Conservation (phyloP, 1,140 invertebrate species). For the Tetramorium alpestre region DNA sequence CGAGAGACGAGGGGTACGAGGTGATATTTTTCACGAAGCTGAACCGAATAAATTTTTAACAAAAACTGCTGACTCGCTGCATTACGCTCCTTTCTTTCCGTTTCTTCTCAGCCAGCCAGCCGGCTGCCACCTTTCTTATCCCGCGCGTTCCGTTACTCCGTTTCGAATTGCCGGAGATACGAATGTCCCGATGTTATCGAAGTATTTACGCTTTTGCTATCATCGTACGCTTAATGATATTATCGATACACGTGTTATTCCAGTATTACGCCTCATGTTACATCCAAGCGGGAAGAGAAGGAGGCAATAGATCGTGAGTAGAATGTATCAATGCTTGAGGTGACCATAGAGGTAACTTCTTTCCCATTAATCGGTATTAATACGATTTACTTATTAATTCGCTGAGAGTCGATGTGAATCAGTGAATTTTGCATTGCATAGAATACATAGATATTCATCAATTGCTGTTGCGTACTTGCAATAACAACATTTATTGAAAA, state of each 20-base stretch:
- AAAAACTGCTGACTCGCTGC: slow-evolving; percentile 76
- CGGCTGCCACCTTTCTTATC: slow-evolving; percentile 51
- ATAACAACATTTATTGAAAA: not conserved
- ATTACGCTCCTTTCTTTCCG: slow-evolving; percentile 61
- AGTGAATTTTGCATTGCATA: not conserved
- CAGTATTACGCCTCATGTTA: slow-evolving; percentile 18
- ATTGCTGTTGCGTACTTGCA: not conserved
- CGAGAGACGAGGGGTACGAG: slow-evolving; percentile 61
- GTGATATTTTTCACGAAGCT: slow-evolving; percentile 74
- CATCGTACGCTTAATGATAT: not conserved
- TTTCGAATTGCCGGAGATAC: not conserved
- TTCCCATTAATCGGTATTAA: not conserved
- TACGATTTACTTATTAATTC: slow-evolving; percentile 11
- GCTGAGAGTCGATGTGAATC: not conserved
- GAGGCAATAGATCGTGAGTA: not conserved
- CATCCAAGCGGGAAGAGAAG: not conserved
- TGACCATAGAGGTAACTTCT: not conserved
- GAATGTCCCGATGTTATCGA: not conserved
- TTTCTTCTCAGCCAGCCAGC: slow-evolving; percentile 44
- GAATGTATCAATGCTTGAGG: not conserved
- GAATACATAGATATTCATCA: not conserved
- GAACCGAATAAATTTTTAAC: slow-evolving; percentile 78
- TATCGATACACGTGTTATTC: slow-evolving; percentile 10
- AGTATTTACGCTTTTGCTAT: not conserved
- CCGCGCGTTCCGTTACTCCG: slow-evolving; percentile 20